A percentile compares a stretch with the other conserved stretches of the same genome.
phyloP scores from a whole-genome alignment of 2,797 vertebrate species.

The Acanthopagrus latus region DNA sequence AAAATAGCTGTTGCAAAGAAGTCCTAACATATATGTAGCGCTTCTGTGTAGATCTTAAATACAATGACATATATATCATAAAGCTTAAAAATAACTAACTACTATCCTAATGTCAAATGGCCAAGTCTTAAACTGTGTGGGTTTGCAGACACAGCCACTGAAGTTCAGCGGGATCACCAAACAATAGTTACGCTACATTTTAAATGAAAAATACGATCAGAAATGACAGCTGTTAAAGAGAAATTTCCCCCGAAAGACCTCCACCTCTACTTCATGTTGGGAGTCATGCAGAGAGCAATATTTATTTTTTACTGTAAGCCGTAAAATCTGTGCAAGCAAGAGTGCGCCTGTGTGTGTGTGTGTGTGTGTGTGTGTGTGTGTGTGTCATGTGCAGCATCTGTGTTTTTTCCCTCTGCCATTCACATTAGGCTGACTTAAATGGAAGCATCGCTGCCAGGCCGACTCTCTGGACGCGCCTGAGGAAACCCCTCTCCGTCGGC shows the following conservation, averaged over 20 bases:
- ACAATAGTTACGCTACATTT: constrained; percentile 12
- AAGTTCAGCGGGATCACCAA: too few species aligned
- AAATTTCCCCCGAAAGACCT: constrained; percentile 27
- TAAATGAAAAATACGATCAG: constrained; percentile 37
- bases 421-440: constrained; percentile 46
- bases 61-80: too few species aligned
- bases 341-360: constrained; percentile 11
- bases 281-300: constrained; percentile 32
- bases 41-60: too few species aligned
- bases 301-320: constrained; percentile 47
- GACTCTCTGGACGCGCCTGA: constrained; percentile 53
- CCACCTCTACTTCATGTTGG: constrained; percentile 2
- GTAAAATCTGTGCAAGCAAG: constrained; percentile 38
- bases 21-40: too few species aligned
- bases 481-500: constrained; percentile 68
- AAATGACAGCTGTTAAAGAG: constrained; percentile 39
- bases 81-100: too few species aligned
- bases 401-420: constrained; percentile 56
- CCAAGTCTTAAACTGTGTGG: too few species aligned
- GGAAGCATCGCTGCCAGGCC: constrained; percentile 36
- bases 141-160: too few species aligned
- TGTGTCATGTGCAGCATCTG: constrained; percentile 39
- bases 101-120: too few species aligned
- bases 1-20: too few species aligned
- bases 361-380: constrained; percentile 23